Evolutionary conservation across 64 coral and sea anemone genomes (phyloP), one percentile per base, ranked within the genome.

Genomic region (Platygyra sinensis): DNA sequence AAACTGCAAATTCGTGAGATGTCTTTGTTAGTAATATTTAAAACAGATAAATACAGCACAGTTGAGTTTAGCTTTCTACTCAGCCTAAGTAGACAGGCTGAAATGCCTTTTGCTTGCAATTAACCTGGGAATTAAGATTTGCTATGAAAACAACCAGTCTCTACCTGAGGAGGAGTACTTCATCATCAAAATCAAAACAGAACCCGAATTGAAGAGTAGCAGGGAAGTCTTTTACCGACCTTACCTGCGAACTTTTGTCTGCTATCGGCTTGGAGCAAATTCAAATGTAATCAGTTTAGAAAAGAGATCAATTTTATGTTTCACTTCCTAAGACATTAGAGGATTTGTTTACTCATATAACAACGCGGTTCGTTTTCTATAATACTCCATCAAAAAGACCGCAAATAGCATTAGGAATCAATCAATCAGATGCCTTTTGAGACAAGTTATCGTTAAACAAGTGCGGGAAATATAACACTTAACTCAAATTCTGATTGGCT

Each of bases 321-420:
- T 69, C n/a, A 25, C 25, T 69, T 69, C 5, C 22, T 17, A 65
- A 65, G 65, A 25, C 65, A 5, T 69, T 10, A 69, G 29, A 25
- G 25, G 65, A 69, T 69, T 69, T 69, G 65, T 69, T 69, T 69
- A 25, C 25, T 69, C 22, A 69, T 69, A 69, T 69, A 69, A 69
- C 65, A 69, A 25, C 25, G 65, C 24, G 22, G 65, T 57, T 0
- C 54, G 54, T 24, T 69, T 69, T 69, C 22, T 69, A 25, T 69
- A 69, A 69, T 69, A 25, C 25, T 29, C 65, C 65, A 69, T 69
- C 65, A 69, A 20, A 69, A 10, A 27, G 10, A 27, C 65, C 65
- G 65, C 65, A 28, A 69, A 69, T 69, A 69, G 4, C 65, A 5
- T 69, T 22, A 24, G 8, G 20, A 57, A 10, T 29, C 22, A 69